Base-by-base conservation (phyloP, 2,113 vertebrate genomes). In the Sciurus niger region DNA sequence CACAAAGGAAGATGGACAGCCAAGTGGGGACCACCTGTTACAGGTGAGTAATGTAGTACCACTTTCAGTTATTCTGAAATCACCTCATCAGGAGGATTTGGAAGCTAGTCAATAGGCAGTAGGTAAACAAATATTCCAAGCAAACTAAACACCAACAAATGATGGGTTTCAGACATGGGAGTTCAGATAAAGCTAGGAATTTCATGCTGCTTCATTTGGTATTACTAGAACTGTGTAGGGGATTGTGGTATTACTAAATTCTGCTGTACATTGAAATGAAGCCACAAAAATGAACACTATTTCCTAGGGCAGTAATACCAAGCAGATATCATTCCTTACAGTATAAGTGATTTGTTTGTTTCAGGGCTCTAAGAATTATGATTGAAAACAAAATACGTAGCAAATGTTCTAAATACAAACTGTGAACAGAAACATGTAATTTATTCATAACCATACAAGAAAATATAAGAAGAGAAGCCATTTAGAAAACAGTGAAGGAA, bases 51-150 rank as follows among this genome's bases (percentile, higher is more conserved):
- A 97, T 93, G 58, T 53, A 0, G 1, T 96, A 86, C 82, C 86
- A 87, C 86, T 84, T 95, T 74, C 96, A 91, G 87, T 95, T 92
- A 32, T 89, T 96, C 79, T 0, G 17, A 96, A 98, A 96, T 10
- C 53, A 84, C 91, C 58, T 96, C 17, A 48, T 97, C 67, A 20
- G 43, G 74, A 93, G 43, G 60, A 53, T 98, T 97, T 97, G 96
- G 96, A 97, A 96, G 93, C 84, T 20, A 95, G 97, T 97, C 97
- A 93, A 94, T 95, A 97, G 87, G 94, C 97, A 97, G 96, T 82
- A 94, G 95, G 93, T 96, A 98, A 98, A 98, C 7, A 95, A 90
- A 79, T 92, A 96, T 96, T 89, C 89, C 55, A 90, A 80, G 84
- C 94, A 98, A 98, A 92, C 89, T 86, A 94, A 98, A n/a, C 87